Evolutionary conservation across 2,888 invertebrate genomes (phyloP).

Genomic region (Plagodis dolabraria): DNA sequence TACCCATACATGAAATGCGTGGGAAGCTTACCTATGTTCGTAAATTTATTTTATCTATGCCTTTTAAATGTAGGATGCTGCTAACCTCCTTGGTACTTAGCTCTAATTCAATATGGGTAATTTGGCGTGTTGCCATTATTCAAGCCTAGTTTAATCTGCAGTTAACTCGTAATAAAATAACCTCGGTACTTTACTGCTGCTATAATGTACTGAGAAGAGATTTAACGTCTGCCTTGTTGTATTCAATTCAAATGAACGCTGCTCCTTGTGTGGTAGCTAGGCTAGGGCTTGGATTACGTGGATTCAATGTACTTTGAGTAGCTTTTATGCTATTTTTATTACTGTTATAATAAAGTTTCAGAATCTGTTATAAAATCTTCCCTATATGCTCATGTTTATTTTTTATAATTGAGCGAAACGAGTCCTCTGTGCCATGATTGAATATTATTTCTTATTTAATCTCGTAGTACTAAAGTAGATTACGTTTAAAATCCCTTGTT

Average conservation of each 20-base stretch:
- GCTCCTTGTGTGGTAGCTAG: slow-evolving; percentile 4
- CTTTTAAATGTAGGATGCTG: neutral
- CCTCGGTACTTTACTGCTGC: neutral
- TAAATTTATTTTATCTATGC: neutral
- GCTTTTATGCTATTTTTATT: too few species aligned
- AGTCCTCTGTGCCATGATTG: too few species aligned
- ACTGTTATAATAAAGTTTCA: neutral
- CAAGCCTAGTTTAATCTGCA: slow-evolving; percentile 11
- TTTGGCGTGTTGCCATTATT: slow-evolving; percentile 15
- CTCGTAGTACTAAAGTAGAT: too few species aligned
- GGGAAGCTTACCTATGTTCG: neutral
- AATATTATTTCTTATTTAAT: too few species aligned
- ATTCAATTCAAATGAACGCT: slow-evolving; percentile 9
- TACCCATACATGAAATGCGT: too few species aligned
- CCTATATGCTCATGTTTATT: too few species aligned
- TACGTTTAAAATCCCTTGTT: too few species aligned
- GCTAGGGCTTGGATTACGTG: slow-evolving; percentile 4
- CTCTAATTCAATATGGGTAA: slow-evolving; percentile 1
- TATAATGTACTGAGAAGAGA: slow-evolving; percentile 7
- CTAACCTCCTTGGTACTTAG: neutral
- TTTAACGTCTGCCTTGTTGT: slow-evolving; percentile 14
- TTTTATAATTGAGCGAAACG: too few species aligned
- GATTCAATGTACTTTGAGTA: too few species aligned
- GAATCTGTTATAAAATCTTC: neutral
- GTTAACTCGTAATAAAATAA: slow-evolving; percentile 17